phyloP scores from a whole-genome alignment of 2,113 vertebrate species.

The Neolamprologus brichardi region DNA sequence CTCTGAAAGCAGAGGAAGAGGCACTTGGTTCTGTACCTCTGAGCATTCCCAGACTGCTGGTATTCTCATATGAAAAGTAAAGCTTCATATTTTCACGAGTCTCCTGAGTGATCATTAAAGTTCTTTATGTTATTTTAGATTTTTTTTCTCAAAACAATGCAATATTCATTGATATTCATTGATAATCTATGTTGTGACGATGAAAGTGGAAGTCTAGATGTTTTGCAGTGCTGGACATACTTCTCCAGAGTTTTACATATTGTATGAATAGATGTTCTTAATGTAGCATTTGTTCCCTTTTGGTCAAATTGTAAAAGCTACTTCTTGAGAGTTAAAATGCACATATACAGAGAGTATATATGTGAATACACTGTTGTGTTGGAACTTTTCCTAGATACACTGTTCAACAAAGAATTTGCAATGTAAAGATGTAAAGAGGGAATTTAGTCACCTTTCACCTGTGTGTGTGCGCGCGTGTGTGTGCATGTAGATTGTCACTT shows the following conservation, averaged over 20 bases:
- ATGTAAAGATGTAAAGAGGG: neutral
- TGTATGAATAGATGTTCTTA: conserved; percentile 41
- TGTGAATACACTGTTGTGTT: neutral
- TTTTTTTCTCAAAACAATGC: neutral
- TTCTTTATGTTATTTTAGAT: conserved; percentile 12
- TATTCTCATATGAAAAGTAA: neutral
- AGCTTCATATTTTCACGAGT: neutral
- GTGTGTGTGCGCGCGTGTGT: rapidly evolving
- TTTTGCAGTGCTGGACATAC: conserved; percentile 8
- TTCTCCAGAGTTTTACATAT: conserved; percentile 38
- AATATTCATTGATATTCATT: conserved; percentile 26
- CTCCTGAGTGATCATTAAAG: neutral
- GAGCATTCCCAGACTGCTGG: neutral
- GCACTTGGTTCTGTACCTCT: neutral
- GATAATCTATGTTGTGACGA: conserved; percentile 34
- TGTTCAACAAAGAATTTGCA: neutral
- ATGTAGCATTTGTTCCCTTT: conserved; percentile 10
- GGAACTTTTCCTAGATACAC: neutral
- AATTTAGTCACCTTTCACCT: neutral
- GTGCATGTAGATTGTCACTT: neutral
- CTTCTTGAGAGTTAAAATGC: neutral
- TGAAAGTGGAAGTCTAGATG: conserved; percentile 18
- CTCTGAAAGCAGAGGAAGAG: neutral
- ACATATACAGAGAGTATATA: neutral
- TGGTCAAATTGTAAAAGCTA: conserved; percentile 12